Base-by-base conservation (phyloP, 2,888 invertebrate species). In the Rutpela maculata region DNA sequence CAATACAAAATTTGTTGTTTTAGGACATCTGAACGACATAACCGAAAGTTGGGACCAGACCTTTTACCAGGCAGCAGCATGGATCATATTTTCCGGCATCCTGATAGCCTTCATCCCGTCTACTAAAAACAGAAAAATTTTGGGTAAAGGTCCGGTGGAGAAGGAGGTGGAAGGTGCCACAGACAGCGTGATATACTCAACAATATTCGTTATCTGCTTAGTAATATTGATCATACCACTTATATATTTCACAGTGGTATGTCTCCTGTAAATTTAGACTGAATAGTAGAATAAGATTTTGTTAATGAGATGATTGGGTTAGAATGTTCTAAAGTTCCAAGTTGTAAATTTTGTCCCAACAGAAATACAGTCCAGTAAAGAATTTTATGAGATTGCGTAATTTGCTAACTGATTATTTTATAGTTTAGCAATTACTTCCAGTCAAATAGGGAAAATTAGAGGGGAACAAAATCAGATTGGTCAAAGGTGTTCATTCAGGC, bases 11-110 rank as follows among this genome's bases (percentile, higher is more conserved):
- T 35, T 26, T 69, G n/a, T 38, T 72, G 35, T 88, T 88, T 65
- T 83, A 92, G 92, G 92, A 70, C 91, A 91, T 86, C 87, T 93
- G 85, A 93, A 92, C 86, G 95, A 96, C 86, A 86, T 92, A 15
- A 95, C 95, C 0, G 91, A 92, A 3, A 90, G 90, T 60, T 97
- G 96, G 95, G 94, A 96, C 83, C 92, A 94, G 78, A 94, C 96
- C 0, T 97, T 97, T 89, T 94, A 95, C 88, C 92, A 95, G 82
- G 95, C 96, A 55, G 97, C 97, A 17, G 90, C 95, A 68, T 96
- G 96, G 93, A 96, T 97, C 70, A 91, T 95, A 19, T 89, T 97
- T 17, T 94, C 97, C 31, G 97, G 97, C 18, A 82, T 95, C 0
- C 89, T 95, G 0, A 92, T 95, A 17, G 92, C 91, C 0, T 89